Conservation (phyloP, 2,797 vertebrate genomes). For the Oryzias dopingdopingensis region DNA sequence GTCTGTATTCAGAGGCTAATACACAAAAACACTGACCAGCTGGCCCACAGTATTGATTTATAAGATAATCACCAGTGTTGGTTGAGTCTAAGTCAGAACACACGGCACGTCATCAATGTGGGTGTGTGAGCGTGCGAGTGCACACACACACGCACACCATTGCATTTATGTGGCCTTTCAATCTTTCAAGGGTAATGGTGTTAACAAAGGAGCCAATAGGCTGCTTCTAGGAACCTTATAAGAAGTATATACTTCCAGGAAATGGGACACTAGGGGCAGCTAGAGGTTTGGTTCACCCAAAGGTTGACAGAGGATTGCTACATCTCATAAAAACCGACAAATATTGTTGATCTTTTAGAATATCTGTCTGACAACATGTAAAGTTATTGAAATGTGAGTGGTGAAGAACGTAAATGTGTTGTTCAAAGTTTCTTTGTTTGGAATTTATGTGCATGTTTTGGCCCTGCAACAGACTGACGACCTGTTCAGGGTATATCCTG, state of each 20-base stretch:
- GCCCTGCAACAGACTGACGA: too few relatives aligned
- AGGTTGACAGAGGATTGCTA: conserved; percentile 47
- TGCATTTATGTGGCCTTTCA: conserved; percentile 51
- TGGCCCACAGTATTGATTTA: conserved; percentile 76
- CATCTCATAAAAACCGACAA: conserved; percentile 28
- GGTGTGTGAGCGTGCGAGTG: conserved; percentile 13
- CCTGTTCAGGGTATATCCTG: too few relatives aligned
- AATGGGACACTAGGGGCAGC: conserved; percentile 51
- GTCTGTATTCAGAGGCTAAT: conserved; percentile 72
- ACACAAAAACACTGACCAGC: conserved; percentile 76
- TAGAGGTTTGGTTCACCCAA: conserved; percentile 54
- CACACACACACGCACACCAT: conserved; percentile 1
- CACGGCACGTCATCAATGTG: conserved; percentile 46
- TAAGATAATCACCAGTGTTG: conserved; percentile 71
- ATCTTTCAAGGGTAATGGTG: conserved; percentile 69
- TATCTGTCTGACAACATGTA: conserved; percentile 8
- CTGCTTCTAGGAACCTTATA: conserved; percentile 70
- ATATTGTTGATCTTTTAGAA: conserved; percentile 12
- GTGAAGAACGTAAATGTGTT: conserved; percentile 25
- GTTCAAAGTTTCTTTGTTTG: too few relatives aligned
- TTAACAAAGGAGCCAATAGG: conserved; percentile 62
- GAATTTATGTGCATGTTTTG: too few relatives aligned
- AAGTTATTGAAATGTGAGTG: conserved; percentile 6
- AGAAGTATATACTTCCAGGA: conserved; percentile 67
- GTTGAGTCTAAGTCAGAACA: conserved; percentile 64